Conservation (phyloP, 2,888 invertebrate species). For the Morpho achilles region DNA sequence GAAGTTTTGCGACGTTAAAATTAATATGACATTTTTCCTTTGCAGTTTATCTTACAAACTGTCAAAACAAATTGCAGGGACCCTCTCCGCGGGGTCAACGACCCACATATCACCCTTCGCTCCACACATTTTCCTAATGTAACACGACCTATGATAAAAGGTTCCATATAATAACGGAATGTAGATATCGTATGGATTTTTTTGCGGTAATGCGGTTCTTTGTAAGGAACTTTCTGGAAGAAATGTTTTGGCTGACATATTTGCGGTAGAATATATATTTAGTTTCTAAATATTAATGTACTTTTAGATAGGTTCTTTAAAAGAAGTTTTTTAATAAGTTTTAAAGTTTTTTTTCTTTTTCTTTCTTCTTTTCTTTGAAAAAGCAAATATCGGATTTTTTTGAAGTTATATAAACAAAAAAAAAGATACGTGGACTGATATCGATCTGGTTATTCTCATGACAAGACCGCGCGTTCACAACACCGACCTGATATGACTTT, state of each 20-base stretch:
- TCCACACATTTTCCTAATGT: conserved; percentile 31
- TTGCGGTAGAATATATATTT: no score
- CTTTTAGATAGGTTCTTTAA: no score
- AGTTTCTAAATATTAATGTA: no score
- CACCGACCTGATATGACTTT: no score
- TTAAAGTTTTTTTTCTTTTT: no score
- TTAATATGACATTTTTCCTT: conserved; percentile 18
- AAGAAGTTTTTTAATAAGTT: no score
- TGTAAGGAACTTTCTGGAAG: neutral
- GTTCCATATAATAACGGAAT: conserved; percentile 25
- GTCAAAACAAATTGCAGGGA: conserved; percentile 23
- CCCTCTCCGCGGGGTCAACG: conserved; percentile 25
- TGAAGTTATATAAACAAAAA: no score
- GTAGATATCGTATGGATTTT: conserved; percentile 21
- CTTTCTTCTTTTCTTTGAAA: no score
- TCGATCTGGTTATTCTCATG: no score
- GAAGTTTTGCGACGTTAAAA: conserved; percentile 9
- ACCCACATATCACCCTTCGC: conserved; percentile 27
- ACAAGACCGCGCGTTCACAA: no score
- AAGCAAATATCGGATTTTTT: no score
- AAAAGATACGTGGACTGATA: no score
- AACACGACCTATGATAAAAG: conserved; percentile 31
- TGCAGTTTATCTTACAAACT: conserved; percentile 22
- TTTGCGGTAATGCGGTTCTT: conserved; percentile 20
- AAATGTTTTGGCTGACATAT: neutral